Evolutionary conservation across 2,797 vertebrate species (phyloP).

Genomic region (Alfaro cultratus): DNA sequence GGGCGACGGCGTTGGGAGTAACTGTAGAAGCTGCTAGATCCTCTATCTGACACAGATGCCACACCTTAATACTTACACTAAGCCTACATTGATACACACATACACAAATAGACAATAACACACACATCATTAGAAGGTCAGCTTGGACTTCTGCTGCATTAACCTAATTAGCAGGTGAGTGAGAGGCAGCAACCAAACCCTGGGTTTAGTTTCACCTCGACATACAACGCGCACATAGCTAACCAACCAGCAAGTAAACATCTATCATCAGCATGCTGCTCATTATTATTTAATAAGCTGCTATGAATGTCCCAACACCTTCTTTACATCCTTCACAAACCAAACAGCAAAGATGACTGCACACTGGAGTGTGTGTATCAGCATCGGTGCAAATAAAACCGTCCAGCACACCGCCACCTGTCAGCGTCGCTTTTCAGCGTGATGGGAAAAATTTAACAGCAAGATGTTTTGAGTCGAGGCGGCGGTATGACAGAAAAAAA

Average conservation of each 20-base stretch:
- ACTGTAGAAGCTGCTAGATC: slow-evolving; percentile 67
- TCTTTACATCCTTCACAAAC: slow-evolving; percentile 30
- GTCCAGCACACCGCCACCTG: not conserved
- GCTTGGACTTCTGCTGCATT: slow-evolving; percentile 78
- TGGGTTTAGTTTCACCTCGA: slow-evolving; percentile 69
- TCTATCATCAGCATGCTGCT: slow-evolving; percentile 63
- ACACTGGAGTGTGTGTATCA: slow-evolving; percentile 1
- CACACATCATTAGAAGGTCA: slow-evolving; percentile 27
- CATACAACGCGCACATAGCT: slow-evolving; percentile 29
- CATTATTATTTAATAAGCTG: slow-evolving; percentile 67
- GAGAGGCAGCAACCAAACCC: slow-evolving; percentile 56
- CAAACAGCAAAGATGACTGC: slow-evolving; percentile 10
- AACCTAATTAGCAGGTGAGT: slow-evolving; percentile 81
- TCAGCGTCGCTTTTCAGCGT: slow-evolving; percentile 8
- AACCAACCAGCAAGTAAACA: slow-evolving; percentile 46
- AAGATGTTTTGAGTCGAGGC: slow-evolving; percentile 4
- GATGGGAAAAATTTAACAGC: slow-evolving; percentile 59
- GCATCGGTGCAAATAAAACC: not conserved
- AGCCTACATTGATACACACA: slow-evolving; percentile 10
- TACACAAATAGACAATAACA: slow-evolving; percentile 27
- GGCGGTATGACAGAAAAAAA: slow-evolving; percentile 21
- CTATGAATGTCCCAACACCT: slow-evolving; percentile 68
- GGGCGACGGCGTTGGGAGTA: slow-evolving; percentile 49
- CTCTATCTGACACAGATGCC: slow-evolving; percentile 74
- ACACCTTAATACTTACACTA: slow-evolving; percentile 47